phyloP scores from a whole-genome alignment of 2,797 vertebrate genomes.

The Notamacropus eugenii region DNA sequence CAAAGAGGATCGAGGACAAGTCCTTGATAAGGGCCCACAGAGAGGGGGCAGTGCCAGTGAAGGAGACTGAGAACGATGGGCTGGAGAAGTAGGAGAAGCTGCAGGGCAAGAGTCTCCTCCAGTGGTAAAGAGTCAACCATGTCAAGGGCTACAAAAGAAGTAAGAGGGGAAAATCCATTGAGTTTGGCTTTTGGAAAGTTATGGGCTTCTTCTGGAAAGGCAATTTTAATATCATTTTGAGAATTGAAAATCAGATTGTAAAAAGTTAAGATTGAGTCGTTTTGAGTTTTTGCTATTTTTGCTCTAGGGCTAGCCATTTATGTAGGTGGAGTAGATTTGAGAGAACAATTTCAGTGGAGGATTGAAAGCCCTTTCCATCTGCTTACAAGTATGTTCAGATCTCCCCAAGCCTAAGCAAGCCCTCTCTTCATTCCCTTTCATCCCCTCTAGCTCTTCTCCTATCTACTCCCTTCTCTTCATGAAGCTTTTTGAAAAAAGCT shows the following conservation, averaged over 20 bases:
- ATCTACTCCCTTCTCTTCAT: background rate
- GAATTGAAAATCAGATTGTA: background rate
- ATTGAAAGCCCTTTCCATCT: background rate
- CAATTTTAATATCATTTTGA: background rate
- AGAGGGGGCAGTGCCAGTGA: too few relatives aligned
- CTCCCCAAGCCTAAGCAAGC: background rate
- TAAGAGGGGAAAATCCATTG: background rate
- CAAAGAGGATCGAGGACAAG: background rate
- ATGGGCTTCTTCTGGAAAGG: background rate
- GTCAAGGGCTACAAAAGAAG: background rate
- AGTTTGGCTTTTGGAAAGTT: background rate
- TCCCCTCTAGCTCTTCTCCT: too few relatives aligned
- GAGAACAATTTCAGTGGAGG: background rate
- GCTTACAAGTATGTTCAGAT: background rate
- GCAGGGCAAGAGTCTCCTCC: background rate
- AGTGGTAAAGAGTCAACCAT: background rate
- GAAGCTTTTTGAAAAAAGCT: background rate
- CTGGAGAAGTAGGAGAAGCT: background rate
- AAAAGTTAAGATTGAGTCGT: background rate
- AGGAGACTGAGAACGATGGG: background rate
- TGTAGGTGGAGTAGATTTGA: background rate
- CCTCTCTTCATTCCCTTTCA: background rate
- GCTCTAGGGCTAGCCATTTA: background rate
- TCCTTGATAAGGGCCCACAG: background rate
- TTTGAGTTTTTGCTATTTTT: background rate